These are phyloP conservation scores for Aleadryas rufinucha DNA, from an alignment of 2,113 vertebrate genomes.

Conservation along the genomic window DNA sequence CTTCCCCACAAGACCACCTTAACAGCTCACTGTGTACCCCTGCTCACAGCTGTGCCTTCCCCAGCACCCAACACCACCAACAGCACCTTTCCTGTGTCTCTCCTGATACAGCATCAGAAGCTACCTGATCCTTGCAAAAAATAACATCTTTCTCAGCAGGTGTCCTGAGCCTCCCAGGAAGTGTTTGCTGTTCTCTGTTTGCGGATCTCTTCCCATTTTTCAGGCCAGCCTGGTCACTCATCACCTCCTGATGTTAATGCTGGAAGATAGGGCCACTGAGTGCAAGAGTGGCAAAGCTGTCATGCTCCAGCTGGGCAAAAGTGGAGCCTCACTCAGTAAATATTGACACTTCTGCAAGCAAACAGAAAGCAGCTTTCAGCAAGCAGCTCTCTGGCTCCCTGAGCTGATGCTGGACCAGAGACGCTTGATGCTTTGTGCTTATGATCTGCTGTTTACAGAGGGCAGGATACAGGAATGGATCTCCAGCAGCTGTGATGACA, in stretches of 20 bases:
- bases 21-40: accelerated
- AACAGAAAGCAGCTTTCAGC: conserved; percentile 59
- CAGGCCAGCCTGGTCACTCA: conserved; percentile 49
- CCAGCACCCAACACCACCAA: neutral
- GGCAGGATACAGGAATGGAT: conserved; percentile 49
- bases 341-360: conserved; percentile 60
- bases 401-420: conserved; percentile 40
- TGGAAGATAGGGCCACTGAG: conserved; percentile 29
- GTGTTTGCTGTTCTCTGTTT: conserved; percentile 63
- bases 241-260: conserved; percentile 60
- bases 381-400: conserved; percentile 30
- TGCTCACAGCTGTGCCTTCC: neutral
- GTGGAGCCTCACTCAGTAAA: conserved; percentile 61
- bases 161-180: conserved; percentile 49
- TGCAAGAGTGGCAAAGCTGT: conserved; percentile 56
- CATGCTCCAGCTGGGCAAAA: conserved; percentile 55
- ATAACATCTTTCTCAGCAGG: conserved; percentile 44
- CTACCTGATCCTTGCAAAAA: conserved; percentile 27
- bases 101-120: neutral
- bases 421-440: neutral
- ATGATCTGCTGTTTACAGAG: conserved; percentile 41
- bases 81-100: neutral
- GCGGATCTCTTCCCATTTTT: conserved; percentile 54
- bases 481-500: conserved; percentile 55
- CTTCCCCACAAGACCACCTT: neutral